These are phyloP conservation scores for Grantiella picta DNA, from an alignment of 2,113 vertebrate species.

Conservation along the genomic window DNA sequence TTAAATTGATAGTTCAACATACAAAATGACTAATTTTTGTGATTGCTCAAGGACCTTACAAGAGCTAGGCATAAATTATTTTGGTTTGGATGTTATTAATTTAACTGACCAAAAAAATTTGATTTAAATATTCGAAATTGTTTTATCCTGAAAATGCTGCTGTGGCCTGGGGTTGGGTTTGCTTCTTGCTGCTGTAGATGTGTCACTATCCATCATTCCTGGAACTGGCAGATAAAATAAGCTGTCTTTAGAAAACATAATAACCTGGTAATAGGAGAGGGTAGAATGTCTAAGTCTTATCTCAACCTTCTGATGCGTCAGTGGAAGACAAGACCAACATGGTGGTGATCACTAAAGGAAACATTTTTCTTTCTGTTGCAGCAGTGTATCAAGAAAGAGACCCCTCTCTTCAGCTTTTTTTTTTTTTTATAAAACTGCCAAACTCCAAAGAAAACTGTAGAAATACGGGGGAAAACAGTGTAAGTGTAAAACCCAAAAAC, in stretches of 20 bases:
- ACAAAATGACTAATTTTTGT: not conserved
- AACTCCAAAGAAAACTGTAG: not conserved
- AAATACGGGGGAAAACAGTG: not conserved
- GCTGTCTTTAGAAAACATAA: not conserved
- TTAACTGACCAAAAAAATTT: not conserved
- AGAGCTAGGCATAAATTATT: not conserved
- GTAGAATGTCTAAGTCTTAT: not conserved
- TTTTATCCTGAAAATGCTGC: not conserved
- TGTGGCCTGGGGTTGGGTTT: not conserved
- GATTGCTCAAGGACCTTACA: not conserved
- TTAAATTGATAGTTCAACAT: not conserved
- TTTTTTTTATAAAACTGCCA: not conserved
- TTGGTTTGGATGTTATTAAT: not conserved
- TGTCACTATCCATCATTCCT: not conserved
- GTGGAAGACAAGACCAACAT: not conserved
- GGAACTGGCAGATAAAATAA: not conserved
- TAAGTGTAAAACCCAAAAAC: not conserved
- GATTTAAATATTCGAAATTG: not conserved
- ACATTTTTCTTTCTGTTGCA: not conserved
- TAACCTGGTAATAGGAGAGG: accelerated
- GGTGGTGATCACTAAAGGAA: not conserved
- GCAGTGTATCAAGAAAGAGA: not conserved
- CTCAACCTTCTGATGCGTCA: not conserved
- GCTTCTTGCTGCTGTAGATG: not conserved
- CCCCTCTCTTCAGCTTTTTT: not conserved